Percentiles rank a stretch among this genome's conserved stretches.
These are phyloP conservation scores for Dorcus hopei DNA, from an alignment of 2,888 invertebrate species.

Conservation along the genomic window DNA sequence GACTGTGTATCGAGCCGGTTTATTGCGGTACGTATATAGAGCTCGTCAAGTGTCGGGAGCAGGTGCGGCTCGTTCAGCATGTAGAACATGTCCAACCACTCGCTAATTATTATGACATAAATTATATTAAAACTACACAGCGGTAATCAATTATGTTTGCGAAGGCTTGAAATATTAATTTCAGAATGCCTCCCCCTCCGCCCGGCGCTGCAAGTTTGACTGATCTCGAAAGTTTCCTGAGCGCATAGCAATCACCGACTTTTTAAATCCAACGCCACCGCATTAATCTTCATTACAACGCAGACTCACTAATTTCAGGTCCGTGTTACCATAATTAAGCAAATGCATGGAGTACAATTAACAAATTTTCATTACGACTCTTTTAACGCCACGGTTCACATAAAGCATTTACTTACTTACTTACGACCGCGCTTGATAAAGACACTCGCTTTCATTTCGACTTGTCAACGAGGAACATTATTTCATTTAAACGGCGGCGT, in stretches of 20 bases:
- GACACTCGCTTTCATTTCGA: too few species aligned
- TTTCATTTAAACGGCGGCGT: too few species aligned
- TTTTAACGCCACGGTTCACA: neutral
- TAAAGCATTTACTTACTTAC: neutral
- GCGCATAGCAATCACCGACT: neutral
- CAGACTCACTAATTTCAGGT: conserved; percentile 20
- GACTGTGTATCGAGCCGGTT: conserved; percentile 20
- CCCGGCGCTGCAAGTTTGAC: neutral
- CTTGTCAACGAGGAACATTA: too few species aligned
- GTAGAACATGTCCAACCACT: conserved; percentile 39
- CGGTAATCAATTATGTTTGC: conserved; percentile 41
- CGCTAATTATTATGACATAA: conserved; percentile 47
- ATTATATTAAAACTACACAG: conserved; percentile 45
- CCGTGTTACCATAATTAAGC: conserved; percentile 20
- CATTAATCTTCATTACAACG: conserved; percentile 24
- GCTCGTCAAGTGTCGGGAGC: conserved; percentile 38
- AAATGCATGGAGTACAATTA: conserved; percentile 24
- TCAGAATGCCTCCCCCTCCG: neutral
- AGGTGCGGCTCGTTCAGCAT: conserved; percentile 35
- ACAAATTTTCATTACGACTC: conserved; percentile 18
- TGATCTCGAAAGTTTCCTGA: neutral
- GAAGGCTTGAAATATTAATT: conserved; percentile 5
- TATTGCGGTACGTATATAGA: conserved; percentile 25
- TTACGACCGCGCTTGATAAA: too few species aligned
- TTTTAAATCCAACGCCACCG: neutral